These are phyloP conservation scores for Trissolcus basalis DNA, from an alignment of 1,140 invertebrate species.

Conservation along the genomic window DNA sequence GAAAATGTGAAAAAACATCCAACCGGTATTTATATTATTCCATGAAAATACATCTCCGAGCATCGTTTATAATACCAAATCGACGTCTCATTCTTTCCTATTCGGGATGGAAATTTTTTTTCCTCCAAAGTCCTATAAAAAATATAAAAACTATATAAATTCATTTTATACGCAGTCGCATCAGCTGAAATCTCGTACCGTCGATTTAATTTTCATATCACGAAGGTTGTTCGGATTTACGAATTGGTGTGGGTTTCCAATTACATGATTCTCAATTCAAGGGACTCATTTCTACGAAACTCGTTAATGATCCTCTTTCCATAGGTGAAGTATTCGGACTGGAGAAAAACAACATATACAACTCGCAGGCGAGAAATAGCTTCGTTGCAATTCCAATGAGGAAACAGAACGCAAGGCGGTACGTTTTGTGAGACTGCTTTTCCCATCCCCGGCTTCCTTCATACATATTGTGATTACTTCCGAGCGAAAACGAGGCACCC, in stretches of 20 bases:
- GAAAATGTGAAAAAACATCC: slow-evolving; percentile 49
- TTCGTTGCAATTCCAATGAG: slow-evolving; percentile 73
- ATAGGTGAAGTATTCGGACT: slow-evolving; percentile 55
- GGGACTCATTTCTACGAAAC: background rate
- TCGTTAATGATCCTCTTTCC: slow-evolving; percentile 56
- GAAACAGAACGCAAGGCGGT: slow-evolving; percentile 66
- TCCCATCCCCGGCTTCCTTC: slow-evolving; percentile 67
- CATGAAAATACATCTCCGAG: slow-evolving; percentile 27
- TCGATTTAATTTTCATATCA: no score
- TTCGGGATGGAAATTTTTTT: slow-evolving; percentile 16
- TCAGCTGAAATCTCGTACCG: no score
- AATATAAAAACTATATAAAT: no score
- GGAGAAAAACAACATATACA: slow-evolving; percentile 62
- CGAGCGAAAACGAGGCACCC: slow-evolving; percentile 59
- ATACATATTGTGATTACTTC: slow-evolving; percentile 75
- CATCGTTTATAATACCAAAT: slow-evolving; percentile 26
- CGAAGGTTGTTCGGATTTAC: no score
- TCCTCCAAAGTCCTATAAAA: no score
- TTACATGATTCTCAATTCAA: background rate
- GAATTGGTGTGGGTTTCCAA: background rate
- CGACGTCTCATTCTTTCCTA: slow-evolving; percentile 10
- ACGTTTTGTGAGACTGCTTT: slow-evolving; percentile 64
- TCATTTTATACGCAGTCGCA: no score
- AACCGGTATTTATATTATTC: slow-evolving; percentile 40
- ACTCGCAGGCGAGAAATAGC: slow-evolving; percentile 62